phyloP scores from a whole-genome alignment of 2,797 vertebrate species.

The Acanthurus lineatus region DNA sequence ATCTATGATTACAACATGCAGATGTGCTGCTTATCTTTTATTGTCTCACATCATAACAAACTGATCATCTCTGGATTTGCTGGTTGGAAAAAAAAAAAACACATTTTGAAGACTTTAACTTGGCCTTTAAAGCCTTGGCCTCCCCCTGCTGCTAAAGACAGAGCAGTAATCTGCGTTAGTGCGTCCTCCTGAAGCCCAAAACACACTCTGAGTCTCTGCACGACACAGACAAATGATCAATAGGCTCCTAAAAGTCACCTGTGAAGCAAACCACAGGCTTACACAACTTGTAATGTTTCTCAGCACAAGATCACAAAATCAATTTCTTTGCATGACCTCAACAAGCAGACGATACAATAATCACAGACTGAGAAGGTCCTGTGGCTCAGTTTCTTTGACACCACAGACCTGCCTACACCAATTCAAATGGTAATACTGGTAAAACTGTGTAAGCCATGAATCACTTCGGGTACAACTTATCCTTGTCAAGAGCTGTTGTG shows the following conservation, averaged over 20 bases:
- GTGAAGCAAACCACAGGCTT: neutral
- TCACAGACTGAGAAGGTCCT: neutral
- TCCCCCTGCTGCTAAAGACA: conserved; percentile 45
- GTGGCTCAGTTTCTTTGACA: neutral
- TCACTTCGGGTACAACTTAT: neutral
- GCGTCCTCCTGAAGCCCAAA: conserved; percentile 20
- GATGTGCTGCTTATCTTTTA: neutral
- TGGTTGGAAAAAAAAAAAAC: neutral
- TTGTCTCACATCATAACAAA: neutral
- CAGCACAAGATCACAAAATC: conserved; percentile 11
- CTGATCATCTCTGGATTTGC: neutral
- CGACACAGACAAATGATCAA: conserved; percentile 34
- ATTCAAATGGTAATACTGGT: neutral
- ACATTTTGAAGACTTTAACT: too few species aligned
- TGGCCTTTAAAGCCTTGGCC: neutral
- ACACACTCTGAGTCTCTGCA: conserved; percentile 24
- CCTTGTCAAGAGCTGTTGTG: too few species aligned
- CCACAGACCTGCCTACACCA: conserved; percentile 17
- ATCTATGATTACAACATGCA: too few species aligned
- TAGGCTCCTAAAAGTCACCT: conserved; percentile 3
- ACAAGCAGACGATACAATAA: conserved; percentile 9
- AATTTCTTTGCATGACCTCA: conserved; percentile 31
- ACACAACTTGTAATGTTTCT: neutral
- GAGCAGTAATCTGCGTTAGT: conserved; percentile 35
- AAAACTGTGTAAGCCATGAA: conserved; percentile 1